A percentile compares a stretch with the other conserved stretches of the same genome.
Conservation (phyloP, 2,113 vertebrate genomes). For the Gavialis gangeticus region DNA sequence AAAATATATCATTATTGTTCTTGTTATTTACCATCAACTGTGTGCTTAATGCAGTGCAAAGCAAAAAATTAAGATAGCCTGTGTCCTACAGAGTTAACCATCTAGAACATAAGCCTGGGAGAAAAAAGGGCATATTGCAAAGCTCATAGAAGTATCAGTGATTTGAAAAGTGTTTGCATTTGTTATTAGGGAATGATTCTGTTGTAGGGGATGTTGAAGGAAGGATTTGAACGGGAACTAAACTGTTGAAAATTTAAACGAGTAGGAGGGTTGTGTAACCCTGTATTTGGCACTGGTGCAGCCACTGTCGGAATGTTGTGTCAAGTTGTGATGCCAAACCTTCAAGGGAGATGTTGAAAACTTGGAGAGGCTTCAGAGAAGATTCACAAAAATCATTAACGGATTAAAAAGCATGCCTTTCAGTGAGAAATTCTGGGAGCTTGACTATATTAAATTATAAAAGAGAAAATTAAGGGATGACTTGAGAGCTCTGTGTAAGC, state of each 20-base stretch:
- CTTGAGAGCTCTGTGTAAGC: background rate
- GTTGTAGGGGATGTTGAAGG: background rate
- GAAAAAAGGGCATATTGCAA: background rate
- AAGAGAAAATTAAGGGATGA: background rate
- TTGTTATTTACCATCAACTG: background rate
- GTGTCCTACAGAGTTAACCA: background rate
- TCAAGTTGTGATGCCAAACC: background rate
- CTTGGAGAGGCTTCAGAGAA: conserved; percentile 2
- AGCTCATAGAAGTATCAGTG: background rate
- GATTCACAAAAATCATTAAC: background rate
- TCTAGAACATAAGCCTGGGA: background rate
- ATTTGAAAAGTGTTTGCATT: background rate
- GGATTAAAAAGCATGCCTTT: background rate
- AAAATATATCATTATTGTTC: background rate
- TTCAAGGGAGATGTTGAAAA: background rate
- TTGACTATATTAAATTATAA: conserved; percentile 12
- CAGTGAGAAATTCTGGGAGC: conserved; percentile 18
- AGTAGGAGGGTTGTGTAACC: background rate
- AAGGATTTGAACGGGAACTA: background rate
- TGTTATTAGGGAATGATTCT: background rate
- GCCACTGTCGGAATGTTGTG: background rate
- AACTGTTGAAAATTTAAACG: rapidly evolving
- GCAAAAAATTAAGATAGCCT: background rate
- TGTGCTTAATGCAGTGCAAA: background rate
- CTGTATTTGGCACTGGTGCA: background rate